Percentiles rank a stretch among this genome's conserved stretches.
phyloP scores from a whole-genome alignment of 2,888 invertebrate species.

The Podabrus alpinus region DNA sequence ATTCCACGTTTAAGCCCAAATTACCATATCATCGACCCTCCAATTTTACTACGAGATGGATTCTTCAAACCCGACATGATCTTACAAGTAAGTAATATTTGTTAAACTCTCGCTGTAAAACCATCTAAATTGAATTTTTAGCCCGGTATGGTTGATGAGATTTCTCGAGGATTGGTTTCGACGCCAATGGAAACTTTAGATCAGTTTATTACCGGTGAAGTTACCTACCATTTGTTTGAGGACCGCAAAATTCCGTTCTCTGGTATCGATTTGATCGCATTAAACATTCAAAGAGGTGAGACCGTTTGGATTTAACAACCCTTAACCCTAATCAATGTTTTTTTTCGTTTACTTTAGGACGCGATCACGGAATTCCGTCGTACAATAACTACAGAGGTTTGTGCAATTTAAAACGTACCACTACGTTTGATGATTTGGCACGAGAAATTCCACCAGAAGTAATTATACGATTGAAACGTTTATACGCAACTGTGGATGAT shows the following conservation, averaged over 20 bases:
- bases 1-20: conserved; percentile 79
- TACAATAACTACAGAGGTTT: conserved; percentile 90
- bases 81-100: conserved; percentile 63
- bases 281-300: conserved; percentile 80
- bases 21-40: conserved; percentile 82
- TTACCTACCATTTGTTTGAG: conserved; percentile 93
- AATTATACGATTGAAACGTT: conserved; percentile 75
- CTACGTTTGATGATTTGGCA: conserved; percentile 82
- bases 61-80: conserved; percentile 92
- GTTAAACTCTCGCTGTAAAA: not conserved
- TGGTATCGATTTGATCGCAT: conserved; percentile 88
- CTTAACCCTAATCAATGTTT: not conserved
- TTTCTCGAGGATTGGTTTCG: conserved; percentile 81
- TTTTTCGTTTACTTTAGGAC: conserved; percentile 58
- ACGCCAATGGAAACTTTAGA: conserved; percentile 93
- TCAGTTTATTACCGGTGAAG: conserved; percentile 92
- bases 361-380: conserved; percentile 86
- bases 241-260: conserved; percentile 87
- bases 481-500: conserved; percentile 90
- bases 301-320: not conserved
- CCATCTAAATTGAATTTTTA: conserved; percentile 50
- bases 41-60: conserved; percentile 81
- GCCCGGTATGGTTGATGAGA: conserved; percentile 81
- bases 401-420: conserved; percentile 85
- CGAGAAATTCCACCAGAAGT: conserved; percentile 86